These are phyloP conservation scores for Acipenser ruthenus DNA, from an alignment of 2,797 vertebrate species.

Conservation along the genomic window DNA sequence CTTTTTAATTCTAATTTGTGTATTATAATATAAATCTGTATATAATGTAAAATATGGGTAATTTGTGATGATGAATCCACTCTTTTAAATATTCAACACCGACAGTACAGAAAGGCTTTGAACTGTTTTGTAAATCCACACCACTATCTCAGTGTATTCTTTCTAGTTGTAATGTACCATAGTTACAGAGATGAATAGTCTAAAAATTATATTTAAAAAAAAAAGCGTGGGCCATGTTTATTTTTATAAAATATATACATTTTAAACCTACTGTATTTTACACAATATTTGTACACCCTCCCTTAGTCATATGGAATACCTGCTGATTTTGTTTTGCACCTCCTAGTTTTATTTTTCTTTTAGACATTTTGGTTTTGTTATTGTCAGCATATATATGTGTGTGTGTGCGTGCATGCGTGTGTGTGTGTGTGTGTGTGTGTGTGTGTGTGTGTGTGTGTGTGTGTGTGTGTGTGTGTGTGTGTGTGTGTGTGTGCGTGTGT, in stretches of 20 bases:
- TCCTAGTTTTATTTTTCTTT: no score
- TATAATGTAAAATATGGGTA: slow-evolving; percentile 40
- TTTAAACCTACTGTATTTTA: slow-evolving; percentile 33
- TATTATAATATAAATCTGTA: slow-evolving; percentile 52
- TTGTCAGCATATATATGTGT: no score
- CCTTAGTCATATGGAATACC: no score
- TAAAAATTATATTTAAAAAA: slow-evolving; percentile 21
- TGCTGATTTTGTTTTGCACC: no score
- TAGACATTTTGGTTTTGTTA: no score
- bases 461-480: no score
- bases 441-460: no score
- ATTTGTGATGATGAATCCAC: slow-evolving; percentile 40
- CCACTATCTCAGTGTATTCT: slow-evolving; percentile 47
- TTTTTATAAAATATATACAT: slow-evolving; percentile 66
- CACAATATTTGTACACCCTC: slow-evolving; percentile 30
- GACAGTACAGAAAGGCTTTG: slow-evolving; percentile 38
- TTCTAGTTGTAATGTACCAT: slow-evolving; percentile 67
- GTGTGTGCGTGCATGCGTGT: no score
- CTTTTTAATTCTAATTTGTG: slow-evolving; percentile 33
- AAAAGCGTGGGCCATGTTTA: slow-evolving; percentile 68
- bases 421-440: no score
- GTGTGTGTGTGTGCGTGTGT: no score
- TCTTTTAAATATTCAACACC: slow-evolving; percentile 49
- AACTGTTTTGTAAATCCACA: slow-evolving; percentile 53
- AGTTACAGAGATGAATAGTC: slow-evolving; percentile 50